Percentiles rank a stretch among this genome's conserved stretches.
These are phyloP conservation scores for Sciaenops ocellatus DNA, from an alignment of 2,797 vertebrate species.

Conservation along the genomic window DNA sequence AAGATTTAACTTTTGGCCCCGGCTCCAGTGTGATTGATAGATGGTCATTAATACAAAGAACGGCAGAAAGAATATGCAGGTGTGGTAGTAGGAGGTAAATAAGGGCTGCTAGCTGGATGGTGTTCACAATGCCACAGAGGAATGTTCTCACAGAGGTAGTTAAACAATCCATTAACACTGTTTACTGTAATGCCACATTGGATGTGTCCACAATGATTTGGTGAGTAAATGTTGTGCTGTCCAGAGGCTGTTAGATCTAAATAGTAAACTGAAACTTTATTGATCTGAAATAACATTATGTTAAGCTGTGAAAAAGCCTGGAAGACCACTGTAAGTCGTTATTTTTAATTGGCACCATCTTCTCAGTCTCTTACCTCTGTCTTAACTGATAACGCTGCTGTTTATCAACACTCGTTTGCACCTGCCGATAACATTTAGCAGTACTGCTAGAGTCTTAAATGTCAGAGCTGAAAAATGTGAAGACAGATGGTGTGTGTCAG, in stretches of 20 bases:
- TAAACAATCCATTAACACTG: neutral
- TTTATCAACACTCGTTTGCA: conserved; percentile 39
- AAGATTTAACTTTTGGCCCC: neutral
- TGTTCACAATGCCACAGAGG: neutral
- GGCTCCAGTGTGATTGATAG: neutral
- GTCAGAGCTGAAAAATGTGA: conserved; percentile 35
- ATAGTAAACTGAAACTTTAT: conserved; percentile 20
- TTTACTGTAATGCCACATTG: neutral
- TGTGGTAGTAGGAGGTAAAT: neutral
- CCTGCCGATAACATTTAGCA: conserved; percentile 42
- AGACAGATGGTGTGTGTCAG: neutral
- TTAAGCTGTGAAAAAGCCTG: conserved; percentile 6
- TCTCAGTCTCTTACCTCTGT: conserved; percentile 36
- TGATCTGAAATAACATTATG: conserved; percentile 13
- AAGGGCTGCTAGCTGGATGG: neutral
- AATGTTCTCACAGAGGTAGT: neutral
- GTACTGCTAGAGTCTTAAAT: conserved; percentile 15
- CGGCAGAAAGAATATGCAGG: neutral
- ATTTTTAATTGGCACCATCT: conserved; percentile 42
- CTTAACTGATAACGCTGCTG: conserved; percentile 5
- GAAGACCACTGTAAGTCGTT: conserved; percentile 21
- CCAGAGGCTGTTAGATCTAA: conserved; percentile 19
- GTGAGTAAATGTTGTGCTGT: neutral
- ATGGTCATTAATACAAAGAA: neutral
- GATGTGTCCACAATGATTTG: neutral